phyloP scores from a whole-genome alignment of 2,797 vertebrate genomes.

The Sebastes hubbsi region DNA sequence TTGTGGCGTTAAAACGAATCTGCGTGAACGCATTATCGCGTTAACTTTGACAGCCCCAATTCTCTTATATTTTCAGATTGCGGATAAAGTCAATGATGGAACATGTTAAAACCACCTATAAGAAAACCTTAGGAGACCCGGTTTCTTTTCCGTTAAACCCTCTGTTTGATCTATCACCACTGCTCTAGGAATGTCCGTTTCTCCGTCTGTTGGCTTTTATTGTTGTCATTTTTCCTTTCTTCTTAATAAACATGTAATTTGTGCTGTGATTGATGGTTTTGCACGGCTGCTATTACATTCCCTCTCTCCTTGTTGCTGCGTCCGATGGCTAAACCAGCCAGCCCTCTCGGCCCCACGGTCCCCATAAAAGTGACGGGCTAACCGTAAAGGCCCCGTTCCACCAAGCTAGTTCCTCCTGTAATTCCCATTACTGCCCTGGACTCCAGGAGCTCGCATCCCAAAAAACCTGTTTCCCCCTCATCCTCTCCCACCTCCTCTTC shows the following conservation, averaged over 20 bases:
- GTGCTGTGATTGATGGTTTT: conserved; percentile 61
- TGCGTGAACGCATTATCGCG: too few species aligned
- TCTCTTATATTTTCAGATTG: neutral
- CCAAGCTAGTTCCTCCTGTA: conserved; percentile 61
- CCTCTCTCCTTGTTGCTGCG: conserved; percentile 42
- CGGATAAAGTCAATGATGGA: neutral
- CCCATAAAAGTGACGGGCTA: conserved; percentile 68
- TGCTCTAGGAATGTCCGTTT: conserved; percentile 32
- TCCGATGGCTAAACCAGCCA: conserved; percentile 67
- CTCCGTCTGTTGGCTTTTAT: conserved; percentile 42
- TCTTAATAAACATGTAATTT: conserved; percentile 72
- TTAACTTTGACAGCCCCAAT: too few species aligned
- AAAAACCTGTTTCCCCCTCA: conserved; percentile 53
- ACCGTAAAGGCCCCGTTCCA: conserved; percentile 44
- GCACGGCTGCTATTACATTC: conserved; percentile 54
- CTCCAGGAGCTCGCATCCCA: conserved; percentile 63
- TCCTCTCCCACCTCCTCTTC: neutral
- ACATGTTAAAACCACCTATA: neutral
- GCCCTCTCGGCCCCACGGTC: conserved; percentile 41
- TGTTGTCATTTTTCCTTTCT: conserved; percentile 49
- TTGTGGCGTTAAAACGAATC: too few species aligned
- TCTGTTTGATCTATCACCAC: conserved; percentile 13
- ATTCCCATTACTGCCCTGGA: conserved; percentile 78
- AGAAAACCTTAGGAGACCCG: neutral
- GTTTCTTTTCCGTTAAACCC: neutral